Evolutionary conservation across 2,797 vertebrate genomes (phyloP), one percentile per base, ranked within the genome.

Genomic region (Streptopelia turtur): DNA sequence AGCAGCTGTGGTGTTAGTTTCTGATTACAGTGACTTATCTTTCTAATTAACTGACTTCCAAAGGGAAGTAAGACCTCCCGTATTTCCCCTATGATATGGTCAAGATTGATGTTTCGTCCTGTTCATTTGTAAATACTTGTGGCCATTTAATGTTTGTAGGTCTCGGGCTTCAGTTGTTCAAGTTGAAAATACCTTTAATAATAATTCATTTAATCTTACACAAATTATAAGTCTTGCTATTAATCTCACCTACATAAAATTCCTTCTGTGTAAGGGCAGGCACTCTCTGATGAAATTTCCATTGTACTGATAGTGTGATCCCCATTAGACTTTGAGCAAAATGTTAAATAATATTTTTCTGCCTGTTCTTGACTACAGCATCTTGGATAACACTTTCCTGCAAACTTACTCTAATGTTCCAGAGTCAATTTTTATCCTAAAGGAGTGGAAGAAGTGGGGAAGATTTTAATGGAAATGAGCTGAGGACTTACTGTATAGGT

Each of bases 261-360:
- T 61, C 10, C 25, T 87, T 77, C n/a, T 4, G 3, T 33, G 6
- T 45, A 13, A 33, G 39, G 24, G 5, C 61, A 20, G 45, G 16
- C 7, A 5, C n/a, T 23, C 22, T 49, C 7, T 43, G 10, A 4
- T 24, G 37, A 35, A 63, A 20, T 18, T 74, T 52, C 14, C 13
- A 4, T 18, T 68, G 14, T 47, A 18, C 21, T 30, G 14, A 4
- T 21, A 57, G 6, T 0, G 3, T 69, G 41, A 41, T 55, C 8
- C 15, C n/a, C 31, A 0, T 63, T 60, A 39, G 8, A 6, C 68
- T 87, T 52, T 15, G 43, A 6, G 13, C 74, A 10, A 55, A 76
- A 61, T 3, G 1, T 14, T 57, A 28, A 33, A 43, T 18, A 55
- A 50, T 45, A 14, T 57, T 64, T 52, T 59, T 60, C 11, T 81